Percentiles rank a stretch among this genome's conserved stretches.
phyloP scores from a whole-genome alignment of 2,797 vertebrate species.

The Leucoraja ocellata region DNA sequence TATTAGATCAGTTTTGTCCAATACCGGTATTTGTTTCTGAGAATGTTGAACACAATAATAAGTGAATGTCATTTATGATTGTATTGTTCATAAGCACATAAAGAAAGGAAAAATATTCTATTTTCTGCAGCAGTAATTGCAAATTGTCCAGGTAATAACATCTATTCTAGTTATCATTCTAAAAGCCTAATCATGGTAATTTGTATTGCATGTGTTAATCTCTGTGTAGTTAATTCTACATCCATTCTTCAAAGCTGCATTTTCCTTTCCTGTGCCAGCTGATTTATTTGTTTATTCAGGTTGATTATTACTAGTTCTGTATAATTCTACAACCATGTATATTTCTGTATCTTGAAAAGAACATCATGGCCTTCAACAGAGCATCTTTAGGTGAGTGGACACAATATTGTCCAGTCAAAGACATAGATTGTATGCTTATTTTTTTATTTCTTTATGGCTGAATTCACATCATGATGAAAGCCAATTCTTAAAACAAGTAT shows the following conservation, averaged over 20 bases:
- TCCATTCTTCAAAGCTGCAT: not conserved
- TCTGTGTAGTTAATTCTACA: not conserved
- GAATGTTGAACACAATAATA: not conserved
- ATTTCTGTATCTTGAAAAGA: not conserved
- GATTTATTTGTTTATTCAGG: not conserved
- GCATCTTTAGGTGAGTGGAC: not conserved
- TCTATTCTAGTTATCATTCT: not conserved
- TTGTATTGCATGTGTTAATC: not conserved
- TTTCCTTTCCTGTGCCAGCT: not conserved
- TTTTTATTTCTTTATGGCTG: not conserved
- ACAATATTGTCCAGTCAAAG: not conserved
- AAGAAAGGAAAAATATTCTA: not conserved
- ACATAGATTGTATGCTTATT: too few relatives aligned
- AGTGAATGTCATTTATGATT: not conserved
- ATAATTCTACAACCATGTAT: not conserved
- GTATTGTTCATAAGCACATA: not conserved
- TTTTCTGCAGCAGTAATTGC: not conserved
- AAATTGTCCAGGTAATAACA: not conserved
- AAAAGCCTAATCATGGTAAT: not conserved
- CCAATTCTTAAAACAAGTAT: not conserved
- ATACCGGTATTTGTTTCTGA: not conserved
- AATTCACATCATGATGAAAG: not conserved
- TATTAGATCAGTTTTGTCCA: not conserved
- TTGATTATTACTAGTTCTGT: not conserved
- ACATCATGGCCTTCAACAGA: not conserved